Conservation (phyloP, 2,797 vertebrate genomes). For the Hydrophis major region DNA sequence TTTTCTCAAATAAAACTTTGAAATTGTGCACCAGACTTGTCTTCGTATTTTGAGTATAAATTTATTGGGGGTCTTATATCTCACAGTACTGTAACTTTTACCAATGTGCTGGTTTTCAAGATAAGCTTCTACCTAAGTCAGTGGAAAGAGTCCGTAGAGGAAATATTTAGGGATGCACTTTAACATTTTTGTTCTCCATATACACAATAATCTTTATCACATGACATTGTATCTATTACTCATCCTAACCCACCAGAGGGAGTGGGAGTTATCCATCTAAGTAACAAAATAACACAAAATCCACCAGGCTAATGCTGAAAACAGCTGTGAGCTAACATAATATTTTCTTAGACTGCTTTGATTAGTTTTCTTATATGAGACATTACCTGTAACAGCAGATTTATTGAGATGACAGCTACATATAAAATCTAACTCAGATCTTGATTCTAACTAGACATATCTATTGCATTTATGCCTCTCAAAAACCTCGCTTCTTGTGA, state of each 20-base stretch:
- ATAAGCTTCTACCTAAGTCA: not conserved
- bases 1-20: too few species aligned
- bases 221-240: not conserved
- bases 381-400: not conserved
- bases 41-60: too few species aligned
- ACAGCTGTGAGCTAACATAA: not conserved
- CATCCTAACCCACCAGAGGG: not conserved
- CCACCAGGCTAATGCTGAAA: slow-evolving; percentile 6
- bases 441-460: not conserved
- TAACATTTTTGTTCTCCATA: not conserved
- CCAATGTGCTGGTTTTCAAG: not conserved
- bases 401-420: not conserved
- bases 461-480: not conserved
- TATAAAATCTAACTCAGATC: slow-evolving; percentile 2
- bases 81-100: not conserved
- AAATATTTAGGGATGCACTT: not conserved
- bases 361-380: not conserved
- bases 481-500: not conserved
- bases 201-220: not conserved
- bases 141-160: not conserved
- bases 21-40: too few species aligned
- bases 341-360: not conserved
- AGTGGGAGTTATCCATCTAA: not conserved
- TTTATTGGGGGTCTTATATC: too few species aligned
- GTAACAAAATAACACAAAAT: slow-evolving; percentile 9